Base-by-base conservation (phyloP, 2,888 invertebrate species). In the Venusia cambrica region DNA sequence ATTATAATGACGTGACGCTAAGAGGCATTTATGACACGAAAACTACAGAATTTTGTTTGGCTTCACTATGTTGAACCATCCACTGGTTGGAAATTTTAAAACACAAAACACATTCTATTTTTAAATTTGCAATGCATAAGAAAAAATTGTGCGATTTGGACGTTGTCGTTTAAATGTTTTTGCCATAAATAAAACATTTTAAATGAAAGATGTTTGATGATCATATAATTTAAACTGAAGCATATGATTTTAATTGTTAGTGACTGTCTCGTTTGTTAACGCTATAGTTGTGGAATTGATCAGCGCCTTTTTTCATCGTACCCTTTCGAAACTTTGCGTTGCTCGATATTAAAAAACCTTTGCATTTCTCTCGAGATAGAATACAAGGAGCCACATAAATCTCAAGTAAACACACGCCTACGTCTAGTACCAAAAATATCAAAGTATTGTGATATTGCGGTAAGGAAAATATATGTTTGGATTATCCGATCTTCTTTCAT, bases 1-100 rank as follows among this genome's bases (percentile, higher is more conserved):
- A 62, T 59, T 60, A 70, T 69, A 62, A 68, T 62, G 63, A 61
- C 50, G 61, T 55, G 56, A 56, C 50, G 62, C 56, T 53, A 55
- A 62, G 57, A 58, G 51, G 57, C 57, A 46, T 62, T 55, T 47
- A 58, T 47, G 52, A 45, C 46, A 39, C 5, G 58, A 61, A 62
- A 56, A 51, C 45, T 41, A 28, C 26, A 43, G 35, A 34, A 48
- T 46, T 52, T 43, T 28, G 40, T 48, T 54, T 39, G 38, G 41
- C 28, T 26, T 42, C 22, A 12, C 48, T 36, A 47, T 40, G 24
- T n/a, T n/a, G 35, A 29, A 47, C 14, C 29, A 9, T 35, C 43
- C 13, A 7, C 19, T 19, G 21, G 21, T 12, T 22, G 13, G 2
- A 13, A 22, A 22, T 13, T 11, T 11, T 21, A 19, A 19, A 5